Base-by-base conservation (phyloP, 2,113 vertebrate species). In the Rana temporaria region DNA sequence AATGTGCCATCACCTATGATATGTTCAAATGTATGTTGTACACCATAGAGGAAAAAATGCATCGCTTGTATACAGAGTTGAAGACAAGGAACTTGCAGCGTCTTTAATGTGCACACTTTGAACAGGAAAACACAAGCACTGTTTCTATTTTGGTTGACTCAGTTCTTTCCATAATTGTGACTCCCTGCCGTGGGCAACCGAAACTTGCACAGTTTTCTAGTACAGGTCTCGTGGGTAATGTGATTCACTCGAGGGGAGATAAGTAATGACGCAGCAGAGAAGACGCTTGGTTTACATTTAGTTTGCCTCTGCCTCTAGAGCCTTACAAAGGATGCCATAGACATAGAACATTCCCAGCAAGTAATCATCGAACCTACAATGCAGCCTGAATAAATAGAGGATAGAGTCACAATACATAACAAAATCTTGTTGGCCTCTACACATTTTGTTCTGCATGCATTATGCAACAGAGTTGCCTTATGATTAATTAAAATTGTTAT, bases 231-330 rank as follows among this genome's bases (percentile, higher is more conserved):
- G 55, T 75, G 62, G 70, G 80, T 75, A 74, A 74, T 66, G 70
- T 66, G 69, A 82, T 82, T 82, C 80, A 82, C 80, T 82, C 80
- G 74, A 82, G 70, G 70, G 70, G 66, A 82, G 52, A 82, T 52
- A 75, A 82, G 70, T 82, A 82, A 82, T 82, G 80, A 82, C 80
- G 78, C 78, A 80, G 78, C 78, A 70, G 69, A 52, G 60, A 82
- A 73, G 71, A 82, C 9, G 80, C 57, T 70, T 82, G 80, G 70
- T 66, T 66, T 62, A 82, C 42, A 74, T 74, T 75, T 66, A 66
- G 62, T 75, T 75, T 82, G 17, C 34, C 78, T 80, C 66, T 80
- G 66, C 65, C 78, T 80, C 78, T 42, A 55, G 78, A 80, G 78
- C 55, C 55, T 80, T 62, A 70, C 60, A 80, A 56, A 60, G 69